These are phyloP conservation scores for Sorex araneus DNA, from an alignment of 2,113 vertebrate genomes.

Conservation along the genomic window DNA sequence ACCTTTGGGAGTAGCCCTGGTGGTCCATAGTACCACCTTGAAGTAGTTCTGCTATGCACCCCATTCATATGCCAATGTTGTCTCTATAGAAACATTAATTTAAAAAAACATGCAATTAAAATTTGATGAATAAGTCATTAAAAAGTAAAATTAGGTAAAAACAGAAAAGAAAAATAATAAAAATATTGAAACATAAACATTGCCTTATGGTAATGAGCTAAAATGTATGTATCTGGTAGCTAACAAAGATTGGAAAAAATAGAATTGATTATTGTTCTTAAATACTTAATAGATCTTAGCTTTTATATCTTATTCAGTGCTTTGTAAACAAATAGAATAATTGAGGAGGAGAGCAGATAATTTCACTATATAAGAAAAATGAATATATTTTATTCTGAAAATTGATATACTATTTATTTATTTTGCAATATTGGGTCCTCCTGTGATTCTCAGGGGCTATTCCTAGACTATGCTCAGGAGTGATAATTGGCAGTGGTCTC, in stretches of 20 bases:
- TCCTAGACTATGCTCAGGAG: no score
- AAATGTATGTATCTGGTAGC: neutral
- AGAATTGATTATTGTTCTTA: neutral
- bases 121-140: neutral
- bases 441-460: no score
- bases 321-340: conserved; percentile 55
- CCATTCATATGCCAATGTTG: no score
- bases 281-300: neutral
- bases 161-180: conserved; percentile 28
- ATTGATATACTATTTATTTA: neutral
- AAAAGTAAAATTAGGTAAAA: neutral
- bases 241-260: conserved; percentile 3
- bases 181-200: neutral
- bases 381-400: neutral
- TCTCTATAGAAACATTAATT: no score
- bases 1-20: no score
- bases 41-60: no score
- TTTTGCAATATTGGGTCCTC: no score
- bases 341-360: neutral
- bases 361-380: conserved; percentile 24
- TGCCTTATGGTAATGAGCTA: neutral
- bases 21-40: no score
- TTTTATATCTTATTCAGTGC: neutral
- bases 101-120: no score
- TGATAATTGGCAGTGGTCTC: no score